phyloP scores from a whole-genome alignment of 2,888 invertebrate genomes.

The Vanessa cardui region DNA sequence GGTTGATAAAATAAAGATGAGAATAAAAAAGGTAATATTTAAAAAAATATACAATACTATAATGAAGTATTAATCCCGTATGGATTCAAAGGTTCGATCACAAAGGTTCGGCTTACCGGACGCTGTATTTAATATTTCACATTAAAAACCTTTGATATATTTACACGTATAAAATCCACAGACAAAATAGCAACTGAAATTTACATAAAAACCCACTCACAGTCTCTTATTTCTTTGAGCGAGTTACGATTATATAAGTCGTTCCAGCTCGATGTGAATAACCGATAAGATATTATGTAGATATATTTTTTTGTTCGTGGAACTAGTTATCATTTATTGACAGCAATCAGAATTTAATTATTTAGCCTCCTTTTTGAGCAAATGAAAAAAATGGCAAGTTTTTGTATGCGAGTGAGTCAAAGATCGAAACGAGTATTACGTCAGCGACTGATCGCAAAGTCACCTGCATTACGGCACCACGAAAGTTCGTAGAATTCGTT shows the following conservation, averaged over 20 bases:
- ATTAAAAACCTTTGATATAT: no score
- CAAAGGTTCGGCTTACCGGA: no score
- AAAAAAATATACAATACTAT: no score
- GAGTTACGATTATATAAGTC: background rate
- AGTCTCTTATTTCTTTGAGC: background rate
- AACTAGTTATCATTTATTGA: constrained; percentile 35
- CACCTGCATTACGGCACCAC: constrained; percentile 4
- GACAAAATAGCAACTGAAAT: constrained; percentile 2
- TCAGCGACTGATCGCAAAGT: background rate
- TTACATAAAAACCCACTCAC: background rate
- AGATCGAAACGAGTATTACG: constrained; percentile 24
- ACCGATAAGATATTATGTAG: constrained; percentile 16
- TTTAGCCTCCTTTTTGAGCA: constrained; percentile 24
- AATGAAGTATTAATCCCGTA: no score
- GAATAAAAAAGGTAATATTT: no score
- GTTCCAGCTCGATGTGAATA: constrained; percentile 6
- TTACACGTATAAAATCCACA: no score
- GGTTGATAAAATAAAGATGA: no score
- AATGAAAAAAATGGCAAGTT: constrained; percentile 28
- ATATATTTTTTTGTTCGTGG: constrained; percentile 19
- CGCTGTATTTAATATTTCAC: no score
- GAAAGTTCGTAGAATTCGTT: background rate
- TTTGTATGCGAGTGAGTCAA: constrained; percentile 29
- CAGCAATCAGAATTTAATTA: constrained; percentile 32
- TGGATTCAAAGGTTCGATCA: no score